These are phyloP conservation scores for Drosophila repleta DNA, from an alignment of 1,140 invertebrate species.

Conservation along the genomic window DNA sequence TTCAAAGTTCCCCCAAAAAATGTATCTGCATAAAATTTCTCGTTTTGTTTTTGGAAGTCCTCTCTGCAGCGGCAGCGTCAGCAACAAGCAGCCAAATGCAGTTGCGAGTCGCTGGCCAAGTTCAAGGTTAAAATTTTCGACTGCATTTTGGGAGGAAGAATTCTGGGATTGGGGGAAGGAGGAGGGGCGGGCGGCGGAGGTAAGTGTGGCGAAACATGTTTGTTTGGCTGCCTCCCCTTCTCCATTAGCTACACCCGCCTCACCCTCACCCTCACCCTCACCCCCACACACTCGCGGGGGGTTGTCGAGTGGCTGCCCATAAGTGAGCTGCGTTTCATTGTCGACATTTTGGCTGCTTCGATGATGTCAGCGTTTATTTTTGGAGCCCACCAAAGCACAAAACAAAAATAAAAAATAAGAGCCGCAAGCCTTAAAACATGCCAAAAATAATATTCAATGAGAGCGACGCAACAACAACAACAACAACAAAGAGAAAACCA, in stretches of 20 bases:
- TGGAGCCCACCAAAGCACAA: constrained; percentile 55
- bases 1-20: neutral
- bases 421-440: constrained; percentile 66
- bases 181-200: neutral
- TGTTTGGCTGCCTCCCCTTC: neutral
- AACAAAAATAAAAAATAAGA: constrained; percentile 35
- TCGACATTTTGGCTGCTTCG: constrained; percentile 49
- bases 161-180: neutral
- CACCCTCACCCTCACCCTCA: neutral
- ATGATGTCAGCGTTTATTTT: constrained; percentile 81
- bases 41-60: neutral
- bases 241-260: neutral
- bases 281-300: neutral
- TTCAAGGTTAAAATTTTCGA: constrained; percentile 65
- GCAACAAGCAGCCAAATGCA: constrained; percentile 10
- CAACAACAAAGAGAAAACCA: constrained; percentile 16
- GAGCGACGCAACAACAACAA: constrained; percentile 22
- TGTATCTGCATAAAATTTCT: neutral
- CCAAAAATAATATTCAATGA: constrained; percentile 78
- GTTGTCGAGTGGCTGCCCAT: constrained; percentile 8
- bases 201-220: neutral
- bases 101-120: constrained; percentile 40
- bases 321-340: constrained; percentile 67
- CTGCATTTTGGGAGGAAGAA: constrained; percentile 26
- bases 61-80: too few relatives aligned